phyloP scores from a whole-genome alignment of 2,113 vertebrate species.

The Dicaeum eximium region DNA sequence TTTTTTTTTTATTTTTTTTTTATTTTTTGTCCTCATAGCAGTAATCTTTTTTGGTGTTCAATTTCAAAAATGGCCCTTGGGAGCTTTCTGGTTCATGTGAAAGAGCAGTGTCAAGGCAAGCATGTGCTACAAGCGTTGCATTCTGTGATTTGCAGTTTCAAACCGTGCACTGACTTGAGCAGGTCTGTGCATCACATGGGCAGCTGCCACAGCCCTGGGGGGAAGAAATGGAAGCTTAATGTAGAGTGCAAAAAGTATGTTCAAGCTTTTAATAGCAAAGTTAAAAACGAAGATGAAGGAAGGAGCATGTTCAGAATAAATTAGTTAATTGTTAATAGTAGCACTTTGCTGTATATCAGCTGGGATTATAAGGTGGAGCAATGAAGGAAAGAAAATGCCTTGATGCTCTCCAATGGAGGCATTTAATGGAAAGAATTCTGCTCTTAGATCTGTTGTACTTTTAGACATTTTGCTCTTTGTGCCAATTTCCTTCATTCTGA shows the following conservation, averaged over 20 bases:
- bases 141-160: neutral
- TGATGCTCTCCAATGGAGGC: neutral
- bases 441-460: neutral
- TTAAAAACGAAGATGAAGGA: neutral
- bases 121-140: neutral
- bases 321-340: neutral
- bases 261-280: neutral
- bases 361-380: neutral
- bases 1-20: too few relatives aligned
- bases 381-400: neutral
- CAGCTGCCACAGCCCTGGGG: neutral
- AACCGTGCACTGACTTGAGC: neutral
- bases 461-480: neutral
- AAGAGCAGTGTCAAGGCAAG: conserved; percentile 17
- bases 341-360: neutral
- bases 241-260: neutral
- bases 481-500: neutral
- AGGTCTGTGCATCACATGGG: neutral
- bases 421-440: neutral
- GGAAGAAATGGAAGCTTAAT: neutral
- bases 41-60: conserved; percentile 1
- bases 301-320: neutral
- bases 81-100: conserved; percentile 12
- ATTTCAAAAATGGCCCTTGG: neutral
- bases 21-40: neutral